Evolutionary conservation across 2,888 invertebrate species (phyloP).

Genomic region (Andrena fulva): DNA sequence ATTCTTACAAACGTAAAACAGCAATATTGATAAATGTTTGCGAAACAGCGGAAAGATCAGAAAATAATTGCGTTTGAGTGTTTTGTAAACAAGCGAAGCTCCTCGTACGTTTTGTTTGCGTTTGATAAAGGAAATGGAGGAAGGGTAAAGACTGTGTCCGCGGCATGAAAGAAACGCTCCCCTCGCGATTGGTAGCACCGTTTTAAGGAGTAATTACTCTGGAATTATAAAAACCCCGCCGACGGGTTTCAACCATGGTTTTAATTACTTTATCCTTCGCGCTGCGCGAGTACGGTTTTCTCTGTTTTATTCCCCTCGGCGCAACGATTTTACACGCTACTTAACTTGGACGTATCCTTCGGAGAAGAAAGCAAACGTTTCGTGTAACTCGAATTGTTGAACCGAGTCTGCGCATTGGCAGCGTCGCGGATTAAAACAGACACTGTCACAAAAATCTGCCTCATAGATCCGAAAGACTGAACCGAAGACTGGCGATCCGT

Average conservation of each 20-base stretch:
- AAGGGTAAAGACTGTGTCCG: background rate
- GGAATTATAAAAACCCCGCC: slow-evolving; percentile 67
- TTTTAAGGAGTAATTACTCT: slow-evolving; percentile 71
- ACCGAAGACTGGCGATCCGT: too few species aligned
- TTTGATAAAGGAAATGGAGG: background rate
- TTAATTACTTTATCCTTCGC: slow-evolving; percentile 66
- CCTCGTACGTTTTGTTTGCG: too few species aligned
- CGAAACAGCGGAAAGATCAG: too few species aligned
- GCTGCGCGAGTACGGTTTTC: background rate
- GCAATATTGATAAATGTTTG: too few species aligned
- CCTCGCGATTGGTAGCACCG: slow-evolving; percentile 12
- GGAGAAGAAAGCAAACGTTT: too few species aligned
- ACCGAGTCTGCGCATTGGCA: background rate
- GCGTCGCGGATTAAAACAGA: too few species aligned
- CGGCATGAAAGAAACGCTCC: slow-evolving; percentile 4
- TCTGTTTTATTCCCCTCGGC: background rate
- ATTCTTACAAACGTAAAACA: too few species aligned
- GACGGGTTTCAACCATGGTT: slow-evolving; percentile 54
- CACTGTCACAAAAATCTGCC: too few species aligned
- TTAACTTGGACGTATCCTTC: background rate
- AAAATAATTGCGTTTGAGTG: too few species aligned
- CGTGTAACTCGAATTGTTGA: too few species aligned
- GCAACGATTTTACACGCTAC: background rate
- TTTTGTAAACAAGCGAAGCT: too few species aligned
- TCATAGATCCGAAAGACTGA: too few species aligned